Evolutionary conservation across 2,888 invertebrate species (phyloP), one percentile per base, ranked within the genome.

Genomic region (Drosophila putrida): DNA sequence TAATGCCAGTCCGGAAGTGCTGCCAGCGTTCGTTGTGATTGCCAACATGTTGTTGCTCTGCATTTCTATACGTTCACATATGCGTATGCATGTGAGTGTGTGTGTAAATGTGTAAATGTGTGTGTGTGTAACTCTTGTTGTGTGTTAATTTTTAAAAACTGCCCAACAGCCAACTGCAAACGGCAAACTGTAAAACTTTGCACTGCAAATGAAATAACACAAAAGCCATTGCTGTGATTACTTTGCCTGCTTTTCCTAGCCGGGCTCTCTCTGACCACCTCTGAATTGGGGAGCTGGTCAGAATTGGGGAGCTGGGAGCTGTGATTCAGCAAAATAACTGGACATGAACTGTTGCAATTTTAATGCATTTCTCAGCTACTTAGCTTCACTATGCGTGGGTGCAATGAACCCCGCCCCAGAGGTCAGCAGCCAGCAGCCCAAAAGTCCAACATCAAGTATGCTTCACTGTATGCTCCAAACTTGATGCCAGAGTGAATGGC

Each of bases 141-240:
- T 75, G 84, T 84, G 83, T 84, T 84, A 84, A 84, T 84, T 84
- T 84, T 84, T 84, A 84, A 84, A 84, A 82, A 84, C 78, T 84
- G 83, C 84, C 83, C 82, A 80, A 69, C 74, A 84, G 84, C 82
- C 71, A 75, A 75, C 43, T 55, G 44, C 44, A 76, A 79, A 74
- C 75, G 75, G 36, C 25, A 51, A 38, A 31, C 53, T 39, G 39
- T 65, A 58, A 63, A 80, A 85, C 73, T 78, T 75, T 67, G 39
- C 47, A 57, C 65, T 77, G 78, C 82, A 83, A 83, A 83, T 83
- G 80, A 83, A 83, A 83, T 86, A 83, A 80, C 72, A 79, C 72
- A 75, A 80, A 84, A 83, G 80, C 84, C 84, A 78, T 84, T 71
- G 83, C 83, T 73, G 87, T 83, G 83, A 83, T 83, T 83, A 83